These are phyloP conservation scores for Octodonta nipae DNA, from an alignment of 2,888 invertebrate genomes.

Conservation along the genomic window DNA sequence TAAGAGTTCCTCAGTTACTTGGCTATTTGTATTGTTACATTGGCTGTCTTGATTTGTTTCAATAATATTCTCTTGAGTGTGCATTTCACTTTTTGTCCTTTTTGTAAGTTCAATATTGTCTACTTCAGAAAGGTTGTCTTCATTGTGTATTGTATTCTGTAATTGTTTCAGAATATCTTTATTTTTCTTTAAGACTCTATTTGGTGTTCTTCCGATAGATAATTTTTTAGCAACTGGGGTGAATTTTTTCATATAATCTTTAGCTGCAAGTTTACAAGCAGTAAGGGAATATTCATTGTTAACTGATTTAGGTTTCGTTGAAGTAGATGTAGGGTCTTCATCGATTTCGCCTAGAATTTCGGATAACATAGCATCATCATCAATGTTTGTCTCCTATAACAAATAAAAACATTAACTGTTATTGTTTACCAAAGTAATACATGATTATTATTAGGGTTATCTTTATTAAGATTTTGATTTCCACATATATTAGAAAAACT, in stretches of 20 bases:
- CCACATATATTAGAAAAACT: no score
- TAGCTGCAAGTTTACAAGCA: conserved; percentile 26
- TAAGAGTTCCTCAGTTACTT: conserved; percentile 7
- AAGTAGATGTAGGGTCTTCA: conserved; percentile 20
- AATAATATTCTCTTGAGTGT: no score
- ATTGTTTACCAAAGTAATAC: background rate
- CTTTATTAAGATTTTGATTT: no score
- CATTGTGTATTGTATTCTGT: no score
- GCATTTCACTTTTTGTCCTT: no score
- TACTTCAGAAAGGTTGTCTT: no score
- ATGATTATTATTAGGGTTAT: background rate
- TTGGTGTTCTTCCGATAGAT: no score
- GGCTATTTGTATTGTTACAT: no score
- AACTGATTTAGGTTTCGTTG: conserved; percentile 14
- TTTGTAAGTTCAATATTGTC: no score
- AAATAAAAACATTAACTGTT: background rate
- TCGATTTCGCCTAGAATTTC: conserved; percentile 56
- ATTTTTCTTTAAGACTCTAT: conserved; percentile 4
- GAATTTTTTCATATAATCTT: conserved; percentile 31
- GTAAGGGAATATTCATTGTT: conserved; percentile 16
- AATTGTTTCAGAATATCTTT: no score
- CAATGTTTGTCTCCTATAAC: conserved; percentile 48
- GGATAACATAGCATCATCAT: conserved; percentile 66
- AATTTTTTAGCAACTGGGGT: no score
- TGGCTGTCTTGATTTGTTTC: no score